Evolutionary conservation across 2,797 vertebrate species (phyloP).

Genomic region (Chromobotia macracanthus): DNA sequence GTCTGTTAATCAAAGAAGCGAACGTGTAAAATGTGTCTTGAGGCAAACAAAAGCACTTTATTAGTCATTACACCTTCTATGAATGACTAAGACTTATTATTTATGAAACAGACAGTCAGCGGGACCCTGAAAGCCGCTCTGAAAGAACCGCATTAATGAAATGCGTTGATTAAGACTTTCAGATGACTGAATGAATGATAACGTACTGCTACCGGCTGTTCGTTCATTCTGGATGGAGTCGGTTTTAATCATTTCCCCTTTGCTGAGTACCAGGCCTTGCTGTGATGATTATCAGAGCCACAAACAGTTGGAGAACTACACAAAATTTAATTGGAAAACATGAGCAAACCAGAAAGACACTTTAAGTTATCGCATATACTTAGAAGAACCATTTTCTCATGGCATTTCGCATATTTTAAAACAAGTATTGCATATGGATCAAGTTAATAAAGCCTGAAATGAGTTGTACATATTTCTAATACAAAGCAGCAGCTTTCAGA

Average conservation of each 20-base stretch:
- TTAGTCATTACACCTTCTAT: conserved; percentile 10
- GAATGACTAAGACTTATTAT: conserved; percentile 6
- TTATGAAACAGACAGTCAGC: not conserved
- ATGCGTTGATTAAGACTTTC: conserved; percentile 17
- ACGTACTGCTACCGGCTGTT: not conserved
- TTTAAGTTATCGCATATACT: not conserved
- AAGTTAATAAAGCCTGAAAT: not conserved
- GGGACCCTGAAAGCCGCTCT: not conserved
- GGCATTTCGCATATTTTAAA: not conserved
- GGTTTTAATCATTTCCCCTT: not conserved
- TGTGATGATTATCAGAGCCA: conserved; percentile 19
- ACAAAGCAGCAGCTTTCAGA: not conserved
- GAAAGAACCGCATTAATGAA: conserved; percentile 1
- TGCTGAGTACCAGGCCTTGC: not conserved
- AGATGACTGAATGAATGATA: conserved; percentile 11
- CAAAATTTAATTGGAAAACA: conserved; percentile 21
- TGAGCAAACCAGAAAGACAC: conserved; percentile 4
- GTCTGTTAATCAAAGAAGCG: conserved; percentile 27
- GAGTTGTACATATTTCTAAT: conserved; percentile 6
- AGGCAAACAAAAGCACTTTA: too few species aligned
- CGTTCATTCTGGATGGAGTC: conserved; percentile 7
- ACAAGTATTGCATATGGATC: not conserved
- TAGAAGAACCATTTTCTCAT: not conserved
- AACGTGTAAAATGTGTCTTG: not conserved
- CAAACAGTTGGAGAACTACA: conserved; percentile 25